Evolutionary conservation across 2,888 invertebrate genomes (phyloP), one percentile per base, ranked within the genome.

Genomic region (Eristalis arbustorum): DNA sequence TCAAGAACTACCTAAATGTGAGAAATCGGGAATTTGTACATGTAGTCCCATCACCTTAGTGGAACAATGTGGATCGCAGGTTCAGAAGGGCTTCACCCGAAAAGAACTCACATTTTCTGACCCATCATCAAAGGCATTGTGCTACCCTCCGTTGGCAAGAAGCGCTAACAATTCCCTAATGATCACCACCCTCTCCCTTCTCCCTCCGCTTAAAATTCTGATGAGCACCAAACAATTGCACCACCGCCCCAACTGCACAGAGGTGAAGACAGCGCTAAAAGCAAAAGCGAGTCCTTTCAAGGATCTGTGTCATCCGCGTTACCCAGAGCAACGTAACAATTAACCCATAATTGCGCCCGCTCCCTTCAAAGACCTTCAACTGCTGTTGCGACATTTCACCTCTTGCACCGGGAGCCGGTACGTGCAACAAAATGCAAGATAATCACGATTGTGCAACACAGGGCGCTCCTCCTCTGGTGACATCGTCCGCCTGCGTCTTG

Each of bases 361-460:
- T 5, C 59, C 31, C 31, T 4, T 31, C 31, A 31, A 4, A 31
- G 31, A 31, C 31, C 49, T 37, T 11, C 25, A 63, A 63, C 37
- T 37, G 18, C 14, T 56, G 37, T 63, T 56, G 42, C 64, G 18
- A 25, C 78, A 61, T 69, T 57, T 56, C 57, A 42, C 68, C 71
- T 57, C 42, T n/a, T 6, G 8, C 8, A 6, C 8, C 8, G 2
- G 8, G 18, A n/a, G 49, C 5, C 1, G n/a, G 3, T 66, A 77
- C 84, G 72, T 85, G 77, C 81, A 73, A 80, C 57, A 49, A 49
- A 66, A 77, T 64, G 72, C 18, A 49, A 61, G 76, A 69, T 80
- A 80, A 84, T 85, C 68, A 85, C 49, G 56, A 74, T 75, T 75
- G 84, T 81, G 77, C 85, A 81, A 76, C 76, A 84, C 61, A 71